Base-by-base conservation (phyloP, 2,113 vertebrate species). In the Uropsilus gracilis region DNA sequence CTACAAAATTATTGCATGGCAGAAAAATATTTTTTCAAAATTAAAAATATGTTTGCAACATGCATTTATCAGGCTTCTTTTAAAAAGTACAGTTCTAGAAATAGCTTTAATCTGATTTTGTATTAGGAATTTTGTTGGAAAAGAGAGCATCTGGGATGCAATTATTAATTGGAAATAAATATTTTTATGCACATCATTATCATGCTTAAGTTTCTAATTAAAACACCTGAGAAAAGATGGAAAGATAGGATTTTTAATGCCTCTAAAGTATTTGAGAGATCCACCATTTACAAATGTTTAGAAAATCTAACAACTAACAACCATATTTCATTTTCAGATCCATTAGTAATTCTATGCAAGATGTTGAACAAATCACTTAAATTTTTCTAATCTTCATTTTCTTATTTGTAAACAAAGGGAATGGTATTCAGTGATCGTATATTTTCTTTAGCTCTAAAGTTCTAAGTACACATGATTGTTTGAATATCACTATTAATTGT, bases 151-250 rank as follows among this genome's bases (percentile, higher is more conserved):
- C 8, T 14, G 32, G 34, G 75, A 0, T 14, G 32, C 20, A 44
- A 11, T 61, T 86, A 71, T 81, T 75, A 68, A 8, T 20, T 46
- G 28, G 12, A 37, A 76, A 68, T 87, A 73, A 53, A 5, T 68
- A 17, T 85, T 80, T 63, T 55, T 55, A 37, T 10, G 24, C 9
- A 10, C 12, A 5, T 72, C 37, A 48, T 59, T 68, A 12, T 18
- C 50, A 84, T 72, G 34, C 57, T 89, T 66, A n/a, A 30, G 28
- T 95, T 55, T 84, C 64, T 90, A 39, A 93, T 46, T 59, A 94
- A 77, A 76, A 7, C 1, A 63, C 22, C 76, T 48, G 8, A 78
- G 12, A 86, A 39, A 86, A 73, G 12, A 93, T 24, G 16, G 11
- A 46, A 80, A 16, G 3, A 26, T 73, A 73, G n/a, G 13, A 20